Base-by-base conservation (phyloP, 2,797 vertebrate species). In the Acipenser oxyrinchus region DNA sequence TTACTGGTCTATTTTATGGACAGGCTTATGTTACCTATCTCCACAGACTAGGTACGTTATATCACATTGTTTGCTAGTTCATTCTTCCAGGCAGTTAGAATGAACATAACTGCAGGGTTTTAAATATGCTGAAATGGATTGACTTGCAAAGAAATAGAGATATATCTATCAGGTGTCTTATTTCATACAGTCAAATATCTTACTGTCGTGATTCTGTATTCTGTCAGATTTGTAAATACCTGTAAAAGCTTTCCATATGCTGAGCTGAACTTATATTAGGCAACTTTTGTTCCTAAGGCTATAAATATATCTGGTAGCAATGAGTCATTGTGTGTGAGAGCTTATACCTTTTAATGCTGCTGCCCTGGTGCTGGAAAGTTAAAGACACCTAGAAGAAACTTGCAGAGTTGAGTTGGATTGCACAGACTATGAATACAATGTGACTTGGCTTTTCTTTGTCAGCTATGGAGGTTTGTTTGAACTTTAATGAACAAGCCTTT, bases 241-340 rank as follows among this genome's bases (percentile, higher is more conserved):
- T 63, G 51, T 62, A 49, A 60, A 57, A n/a, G 48, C 60, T 67
- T 71, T 72, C 69, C 72, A 69, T 65, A 78, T 71, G 70, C 67
- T 65, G 52, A 65, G 63, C 37, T 7, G 57, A 67, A 67, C 67
- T 60, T 63, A 60, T 67, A 63, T 59, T 12, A 70, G 51, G 60
- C 59, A 13, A 69, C 62, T 63, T 70, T 73, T 70, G 71, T 73
- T 68, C 77, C 52, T n/a, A 67, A 60, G 70, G 68, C 62, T 74
- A 73, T 69, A 79, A 76, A 70, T 71, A 70, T 72, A 75, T 72
- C 73, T 75, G 78, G 70, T 67, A 52, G 64, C 66, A 60, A 37
- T 37, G 37, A 74, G 76, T 72, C 68, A 64, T 71, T 68, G 67
- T 72, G 51, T 57, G 65, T 68, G 69, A 75, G 69, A 70, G 70